These are phyloP conservation scores for Limnephilus auricula DNA, from an alignment of 2,888 invertebrate genomes.

Conservation along the genomic window DNA sequence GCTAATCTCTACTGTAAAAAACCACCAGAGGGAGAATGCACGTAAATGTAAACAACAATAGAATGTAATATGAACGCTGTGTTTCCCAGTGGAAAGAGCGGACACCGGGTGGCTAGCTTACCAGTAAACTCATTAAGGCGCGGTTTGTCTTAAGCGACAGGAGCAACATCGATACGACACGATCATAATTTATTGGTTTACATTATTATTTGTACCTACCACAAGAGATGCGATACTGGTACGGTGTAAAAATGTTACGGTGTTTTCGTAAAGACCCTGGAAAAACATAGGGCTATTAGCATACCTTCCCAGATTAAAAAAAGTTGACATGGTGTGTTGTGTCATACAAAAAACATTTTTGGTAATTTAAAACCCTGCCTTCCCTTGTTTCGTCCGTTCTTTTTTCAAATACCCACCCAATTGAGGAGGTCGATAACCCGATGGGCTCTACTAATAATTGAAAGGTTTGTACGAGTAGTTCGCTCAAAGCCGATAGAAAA, in stretches of 20 bases:
- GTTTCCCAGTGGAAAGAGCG: neutral
- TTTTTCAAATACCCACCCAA: neutral
- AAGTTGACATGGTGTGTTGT: no score
- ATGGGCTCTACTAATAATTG: neutral
- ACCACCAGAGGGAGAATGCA: neutral
- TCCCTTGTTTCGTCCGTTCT: neutral
- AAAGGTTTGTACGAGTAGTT: neutral
- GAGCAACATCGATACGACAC: neutral
- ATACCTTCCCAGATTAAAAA: no score
- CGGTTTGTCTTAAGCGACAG: neutral
- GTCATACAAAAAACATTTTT: neutral
- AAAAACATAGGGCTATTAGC: no score
- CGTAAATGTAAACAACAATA: neutral
- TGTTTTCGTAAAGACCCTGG: no score
- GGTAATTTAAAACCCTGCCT: neutral
- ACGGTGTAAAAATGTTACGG: no score
- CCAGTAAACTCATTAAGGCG: neutral
- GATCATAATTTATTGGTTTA: neutral
- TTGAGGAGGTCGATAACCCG: neutral
- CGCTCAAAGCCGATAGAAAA: neutral
- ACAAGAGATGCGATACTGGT: neutral
- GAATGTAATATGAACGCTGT: neutral
- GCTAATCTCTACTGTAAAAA: neutral
- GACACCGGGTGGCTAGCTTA: neutral
- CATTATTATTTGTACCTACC: neutral